Evolutionary conservation across 2,113 vertebrate genomes (phyloP).

Genomic region (Muntiacus reevesi): DNA sequence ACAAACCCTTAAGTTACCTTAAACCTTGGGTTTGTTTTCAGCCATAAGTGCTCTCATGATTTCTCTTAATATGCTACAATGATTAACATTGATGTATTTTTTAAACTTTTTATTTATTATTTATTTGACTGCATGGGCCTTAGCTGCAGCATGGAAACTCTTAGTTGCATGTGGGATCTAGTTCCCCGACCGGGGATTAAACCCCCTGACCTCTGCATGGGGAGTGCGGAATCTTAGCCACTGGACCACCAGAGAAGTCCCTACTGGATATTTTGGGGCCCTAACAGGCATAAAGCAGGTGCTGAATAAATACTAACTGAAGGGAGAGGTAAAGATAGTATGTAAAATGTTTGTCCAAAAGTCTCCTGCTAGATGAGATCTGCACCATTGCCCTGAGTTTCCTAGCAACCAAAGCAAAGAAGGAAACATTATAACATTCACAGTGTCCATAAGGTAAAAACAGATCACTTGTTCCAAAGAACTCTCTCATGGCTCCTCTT

Average conservation of each 20-base stretch:
- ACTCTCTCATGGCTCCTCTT: background rate
- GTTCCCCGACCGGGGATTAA: background rate
- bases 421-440: conserved; percentile 22
- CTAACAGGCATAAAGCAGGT: background rate
- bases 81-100: background rate
- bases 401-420: conserved; percentile 56
- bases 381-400: conserved; percentile 18
- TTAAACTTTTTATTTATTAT: background rate
- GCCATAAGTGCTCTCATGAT: background rate
- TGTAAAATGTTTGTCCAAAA: background rate
- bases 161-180: background rate
- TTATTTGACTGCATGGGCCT: background rate
- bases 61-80: background rate
- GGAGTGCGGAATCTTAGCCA: background rate
- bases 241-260: background rate
- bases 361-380: background rate
- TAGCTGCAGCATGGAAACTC: background rate
- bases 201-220: background rate
- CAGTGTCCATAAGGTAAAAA: background rate
- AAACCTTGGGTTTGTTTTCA: background rate
- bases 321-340: background rate
- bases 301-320: background rate
- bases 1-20: background rate
- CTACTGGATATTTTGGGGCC: background rate
- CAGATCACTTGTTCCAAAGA: background rate